These are phyloP conservation scores for Nebria brevicollis DNA, from an alignment of 2,888 invertebrate genomes.

Conservation along the genomic window DNA sequence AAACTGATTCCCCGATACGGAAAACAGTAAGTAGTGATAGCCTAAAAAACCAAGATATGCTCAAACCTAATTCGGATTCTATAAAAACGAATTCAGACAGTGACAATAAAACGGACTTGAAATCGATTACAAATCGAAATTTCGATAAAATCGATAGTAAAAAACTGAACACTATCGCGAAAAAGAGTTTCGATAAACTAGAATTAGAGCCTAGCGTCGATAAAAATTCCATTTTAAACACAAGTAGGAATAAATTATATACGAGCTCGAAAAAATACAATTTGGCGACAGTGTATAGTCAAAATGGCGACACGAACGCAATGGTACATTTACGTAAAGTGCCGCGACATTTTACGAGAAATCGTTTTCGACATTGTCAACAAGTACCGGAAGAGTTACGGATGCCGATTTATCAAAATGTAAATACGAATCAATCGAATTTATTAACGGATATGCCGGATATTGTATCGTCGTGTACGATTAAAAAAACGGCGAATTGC, in stretches of 20 bases:
- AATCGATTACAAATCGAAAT: neutral
- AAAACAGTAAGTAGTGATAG: conserved; percentile 32
- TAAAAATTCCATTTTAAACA: neutral
- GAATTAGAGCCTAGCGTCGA: neutral
- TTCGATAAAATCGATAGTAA: conserved; percentile 22
- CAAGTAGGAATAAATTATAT: neutral
- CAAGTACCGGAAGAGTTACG: conserved; percentile 38
- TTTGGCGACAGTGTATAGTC: neutral
- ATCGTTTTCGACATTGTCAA: conserved; percentile 53
- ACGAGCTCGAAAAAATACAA: neutral
- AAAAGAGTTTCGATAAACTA: neutral
- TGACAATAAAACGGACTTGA: conserved; percentile 5
- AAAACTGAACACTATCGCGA: conserved; percentile 7
- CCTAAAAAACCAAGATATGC: conserved; percentile 38
- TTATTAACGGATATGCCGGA: conserved; percentile 32
- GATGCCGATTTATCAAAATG: conserved; percentile 19
- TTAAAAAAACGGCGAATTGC: conserved; percentile 21
- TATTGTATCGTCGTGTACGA: conserved; percentile 33
- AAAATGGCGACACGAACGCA: neutral
- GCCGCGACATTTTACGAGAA: conserved; percentile 61
- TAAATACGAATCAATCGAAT: conserved; percentile 7
- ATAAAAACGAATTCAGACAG: too few relatives aligned
- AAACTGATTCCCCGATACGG: conserved; percentile 35
- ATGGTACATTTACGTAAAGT: conserved; percentile 56
- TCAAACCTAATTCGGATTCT: too few relatives aligned